Evolutionary conservation across 2,113 vertebrate genomes (phyloP), one percentile per base, ranked within the genome.

Genomic region (Atherinomorus stipes): DNA sequence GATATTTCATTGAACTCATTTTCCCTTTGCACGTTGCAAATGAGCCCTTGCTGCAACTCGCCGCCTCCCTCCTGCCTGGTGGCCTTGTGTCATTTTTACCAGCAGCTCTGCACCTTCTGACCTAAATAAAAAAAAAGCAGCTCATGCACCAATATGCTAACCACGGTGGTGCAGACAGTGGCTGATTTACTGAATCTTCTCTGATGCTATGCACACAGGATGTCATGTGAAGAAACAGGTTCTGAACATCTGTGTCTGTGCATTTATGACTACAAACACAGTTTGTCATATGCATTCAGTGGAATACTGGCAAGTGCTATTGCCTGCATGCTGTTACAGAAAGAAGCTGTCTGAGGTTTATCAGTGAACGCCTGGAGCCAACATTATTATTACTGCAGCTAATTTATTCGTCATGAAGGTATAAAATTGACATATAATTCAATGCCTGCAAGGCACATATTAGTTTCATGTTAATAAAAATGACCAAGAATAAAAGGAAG

Each of bases 51-150:
- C 66, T 69, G 66, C 82, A 69, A 65, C 44, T 70, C 42, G 1
- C 65, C 26, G 63, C 72, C 38, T 70, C 66, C 45, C 25, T 21
- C 50, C 40, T 47, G 63, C 25, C 63, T 74, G 66, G 52, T 74
- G 75, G 59, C 66, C 66, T 76, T 16, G 73, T 59, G 71, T 75
- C 66, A 66, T 74, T 72, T 23, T 62, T 64, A 85, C 64, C 62
- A 60, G 59, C 65, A 12, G 40, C 64, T 75, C 70, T 81, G 75
- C 80, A 79, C 69, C 72, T 88, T 81, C 53, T 81, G 84, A 89
- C 85, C 74, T 81, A 88, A 54, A 87, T 78, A 69, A 85, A 66
- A 81, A 53, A 52, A 1, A 12, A 84, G 45, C 71, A 21, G 67
- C 59, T 61, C 49, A 4, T 61, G 26, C 74, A 71, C 42, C 65